Evolutionary conservation across 1,140 invertebrate species (phyloP), one percentile per base, ranked within the genome.

Genomic region (Lepidurus arcticus): DNA sequence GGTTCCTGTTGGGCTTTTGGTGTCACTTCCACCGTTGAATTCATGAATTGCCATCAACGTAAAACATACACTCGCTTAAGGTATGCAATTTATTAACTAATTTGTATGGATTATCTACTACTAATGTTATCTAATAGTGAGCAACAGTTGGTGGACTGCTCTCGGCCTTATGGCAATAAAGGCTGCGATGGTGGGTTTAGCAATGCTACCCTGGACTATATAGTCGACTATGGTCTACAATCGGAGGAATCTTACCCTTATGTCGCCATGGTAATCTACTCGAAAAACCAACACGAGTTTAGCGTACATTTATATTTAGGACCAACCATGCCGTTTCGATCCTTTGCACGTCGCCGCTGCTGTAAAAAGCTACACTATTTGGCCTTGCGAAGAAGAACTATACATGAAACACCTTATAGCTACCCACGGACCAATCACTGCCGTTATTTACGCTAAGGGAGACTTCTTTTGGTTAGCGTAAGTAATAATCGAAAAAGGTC

Each of bases 361-460:
- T n/a, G 21, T 65, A 1, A 21, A 65, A 16, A 21, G 53, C 4
- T 65, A 65, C 7, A 65, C 0, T 13, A 65, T 65, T 13, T 65
- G 53, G 53, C 53, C 53, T 9, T 65, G 53, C 3, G 21, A 65
- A n/a, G 53, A 65, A 7, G 53, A 65, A 65, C 53, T 65, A 7
- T 80, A 78, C 8, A 80, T 87, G 73, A 82, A 83, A 79, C 78
- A 83, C 78, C 86, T 85, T 21, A 80, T 84, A 11, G 83, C 83
- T n/a, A 84, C 81, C 13, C 79, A 84, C 75, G 86, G 86, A n/a
- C 86, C 86, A 42, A 80, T 87, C 74, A 85, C 85, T 44, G 85
- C 87, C 16, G 85, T 84, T 45, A 86, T 87, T 79, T 86, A 87
- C 81, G 86, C 85, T 44, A 79, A 76, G 76, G 86, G 86, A 80